Percentiles rank a stretch among this genome's conserved stretches.
Evolutionary conservation across 2,888 invertebrate species (phyloP).

Genomic region (Cacoxenus indagator): DNA sequence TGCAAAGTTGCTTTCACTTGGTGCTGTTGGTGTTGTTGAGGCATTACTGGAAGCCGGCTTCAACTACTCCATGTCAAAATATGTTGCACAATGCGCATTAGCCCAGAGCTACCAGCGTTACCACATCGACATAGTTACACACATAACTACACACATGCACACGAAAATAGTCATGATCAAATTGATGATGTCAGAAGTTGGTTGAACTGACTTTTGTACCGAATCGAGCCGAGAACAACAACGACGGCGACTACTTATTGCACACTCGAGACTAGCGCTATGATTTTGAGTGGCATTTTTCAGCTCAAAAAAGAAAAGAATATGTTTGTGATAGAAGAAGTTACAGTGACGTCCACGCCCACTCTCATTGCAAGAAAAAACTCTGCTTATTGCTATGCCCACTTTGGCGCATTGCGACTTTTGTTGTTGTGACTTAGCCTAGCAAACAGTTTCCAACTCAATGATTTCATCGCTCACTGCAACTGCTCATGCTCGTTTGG

Average conservation of each 20-base stretch:
- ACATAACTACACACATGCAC: no score
- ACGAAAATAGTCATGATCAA: not conserved
- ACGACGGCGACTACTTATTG: not conserved
- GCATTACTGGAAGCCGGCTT: not conserved
- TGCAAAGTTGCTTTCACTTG: constrained; percentile 27
- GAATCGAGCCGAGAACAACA: not conserved
- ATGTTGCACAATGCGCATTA: not conserved
- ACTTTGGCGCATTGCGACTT: constrained; percentile 1
- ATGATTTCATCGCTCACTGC: constrained; percentile 57
- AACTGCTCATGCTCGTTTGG: constrained; percentile 46
- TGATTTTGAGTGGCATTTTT: not conserved
- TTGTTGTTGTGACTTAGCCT: constrained; percentile 39
- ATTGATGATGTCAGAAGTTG: not conserved
- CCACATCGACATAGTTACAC: not conserved
- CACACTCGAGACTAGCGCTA: not conserved
- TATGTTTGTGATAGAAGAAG: no score
- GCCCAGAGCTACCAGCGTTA: not conserved
- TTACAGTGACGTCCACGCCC: no score
- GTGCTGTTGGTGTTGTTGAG: not conserved
- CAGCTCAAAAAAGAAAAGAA: not conserved
- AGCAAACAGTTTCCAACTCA: constrained; percentile 57
- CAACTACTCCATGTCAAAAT: not conserved
- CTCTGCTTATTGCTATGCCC: constrained; percentile 19
- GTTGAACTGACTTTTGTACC: not conserved
- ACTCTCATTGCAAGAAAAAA: constrained; percentile 19